Evolutionary conservation across 2,888 invertebrate genomes (phyloP), one percentile per base, ranked within the genome.

Genomic region (Drosophila koepferae): DNA sequence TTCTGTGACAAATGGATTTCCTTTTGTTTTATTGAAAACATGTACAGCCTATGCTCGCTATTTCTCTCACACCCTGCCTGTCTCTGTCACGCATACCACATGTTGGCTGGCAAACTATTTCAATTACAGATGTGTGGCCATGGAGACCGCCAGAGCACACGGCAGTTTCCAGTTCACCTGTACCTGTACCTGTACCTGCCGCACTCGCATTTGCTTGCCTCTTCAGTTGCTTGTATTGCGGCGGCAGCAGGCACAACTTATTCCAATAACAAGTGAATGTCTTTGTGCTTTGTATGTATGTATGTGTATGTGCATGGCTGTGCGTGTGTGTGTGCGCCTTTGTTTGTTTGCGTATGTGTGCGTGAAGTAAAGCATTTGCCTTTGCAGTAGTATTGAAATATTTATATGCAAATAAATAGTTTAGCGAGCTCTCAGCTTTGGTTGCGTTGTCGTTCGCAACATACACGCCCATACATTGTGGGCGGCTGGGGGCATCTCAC

Each of bases 331-430:
- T 41, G 40, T 10, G 28, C 28, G 8, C 18, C 34, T 51, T 51
- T 51, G 49, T 63, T 34, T 51, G 51, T 36, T 40, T n/a, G 48
- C 9, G 14, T 38, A 18, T 31, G 72, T 66, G 69, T 66, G 46
- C 28, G 63, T 62, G 36, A 55, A 55, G 28, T 43, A 43, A 60
- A 49, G 71, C 67, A 58, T 63, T 59, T 66, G 60, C 69, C 66
- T 67, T 56, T 63, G 63, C 66, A 54, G 20, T 38, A 48, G 51
- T 71, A 76, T 74, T 85, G 81, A 88, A 89, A 89, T 86, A 89
- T 86, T 89, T 86, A 87, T 86, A 86, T 86, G 86, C 85, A 86
- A 86, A 86, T 86, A 86, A 89, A 89, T 89, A 86, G 86, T 89
- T 89, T 80, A 85, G 73, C 75, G 70, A 63, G 82, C 87, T 89